Percentiles rank a stretch among this genome's conserved stretches.
These are phyloP conservation scores for Marmota monax DNA, from an alignment of 2,113 vertebrate species.

Conservation along the genomic window DNA sequence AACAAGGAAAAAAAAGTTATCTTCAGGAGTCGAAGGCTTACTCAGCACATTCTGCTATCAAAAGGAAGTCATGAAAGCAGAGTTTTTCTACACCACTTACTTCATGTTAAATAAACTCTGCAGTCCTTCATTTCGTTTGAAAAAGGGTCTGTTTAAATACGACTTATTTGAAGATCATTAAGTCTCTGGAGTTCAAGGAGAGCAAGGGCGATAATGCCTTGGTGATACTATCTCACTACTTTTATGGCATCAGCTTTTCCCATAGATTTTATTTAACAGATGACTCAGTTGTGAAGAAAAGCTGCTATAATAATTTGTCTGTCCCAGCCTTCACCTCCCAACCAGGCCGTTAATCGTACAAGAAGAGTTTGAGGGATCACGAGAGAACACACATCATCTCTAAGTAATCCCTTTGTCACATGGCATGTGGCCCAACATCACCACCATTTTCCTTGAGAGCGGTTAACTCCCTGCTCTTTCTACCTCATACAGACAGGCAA, in stretches of 20 bases:
- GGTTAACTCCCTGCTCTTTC: background rate
- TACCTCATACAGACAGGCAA: background rate
- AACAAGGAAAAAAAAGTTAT: background rate
- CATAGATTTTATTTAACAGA: constrained; percentile 81
- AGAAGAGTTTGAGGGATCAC: constrained; percentile 29
- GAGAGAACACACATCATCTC: background rate
- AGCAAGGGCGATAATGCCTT: constrained; percentile 79
- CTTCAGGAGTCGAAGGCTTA: constrained; percentile 48
- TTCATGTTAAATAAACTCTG: constrained; percentile 82
- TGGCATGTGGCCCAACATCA: background rate
- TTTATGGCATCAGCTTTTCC: constrained; percentile 83
- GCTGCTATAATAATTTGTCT: constrained; percentile 80
- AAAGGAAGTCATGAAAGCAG: constrained; percentile 76
- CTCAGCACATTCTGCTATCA: constrained; percentile 8
- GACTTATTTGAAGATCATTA: constrained; percentile 85
- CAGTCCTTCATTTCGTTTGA: constrained; percentile 77
- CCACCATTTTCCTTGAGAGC: constrained; percentile 44
- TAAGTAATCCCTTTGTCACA: constrained; percentile 51
- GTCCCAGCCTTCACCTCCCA: constrained; percentile 83
- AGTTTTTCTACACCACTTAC: constrained; percentile 70
- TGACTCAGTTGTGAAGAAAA: constrained; percentile 83
- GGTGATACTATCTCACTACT: constrained; percentile 78
- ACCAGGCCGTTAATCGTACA: constrained; percentile 60
- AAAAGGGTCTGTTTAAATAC: constrained; percentile 86
- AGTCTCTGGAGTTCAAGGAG: constrained; percentile 85